Evolutionary conservation across 2,113 vertebrate species (phyloP), one percentile per base, ranked within the genome.

Genomic region (Myanophis thanlyinensis): DNA sequence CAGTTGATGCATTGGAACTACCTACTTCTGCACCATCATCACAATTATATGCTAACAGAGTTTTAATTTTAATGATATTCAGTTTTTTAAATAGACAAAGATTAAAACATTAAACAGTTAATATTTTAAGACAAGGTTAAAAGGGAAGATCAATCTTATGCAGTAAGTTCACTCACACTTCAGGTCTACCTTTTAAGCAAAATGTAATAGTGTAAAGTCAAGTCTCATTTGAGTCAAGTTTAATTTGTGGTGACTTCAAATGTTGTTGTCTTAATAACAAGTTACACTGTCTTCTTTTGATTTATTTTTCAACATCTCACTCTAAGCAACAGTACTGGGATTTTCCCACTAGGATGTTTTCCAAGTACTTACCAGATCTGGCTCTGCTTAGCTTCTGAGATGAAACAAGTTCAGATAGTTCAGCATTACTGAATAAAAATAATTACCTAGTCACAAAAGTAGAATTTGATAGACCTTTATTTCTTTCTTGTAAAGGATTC

Each of bases 391-490:
- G 6, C n/a, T 80, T 80, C 35, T 40, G 67, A 80, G 18, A 40
- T 80, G n/a, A 80, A 80, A 18, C 67, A 80, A 20, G 2, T 80
- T 73, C n/a, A 7, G 67, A 15, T 40, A 73, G 67, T 40, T 80
- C 67, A 40, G n/a, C 15, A 80, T 40, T 20, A 40, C 35, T 40
- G 67, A 80, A 40, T 80, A 80, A 80, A 80, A 80, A 40, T 80
- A 80, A 80, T 73, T 5, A 73, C 89, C 67, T 90, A 40, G 44
- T 62, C 20, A 35, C 4, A n/a, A 89, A 89, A 27, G 10, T 49
- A 92, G 91, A 94, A 91, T 93, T 47, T 93, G 94, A 89, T 93
- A 93, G 23, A n/a, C 95, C 25, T 73, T 85, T 67, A 86, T 92
- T 93, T 40, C 54, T n/a, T 48, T 49, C 59, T 53, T 22, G 1